Evolutionary conservation across 2,888 invertebrate genomes (phyloP).

Genomic region (Nasonia oneida): DNA sequence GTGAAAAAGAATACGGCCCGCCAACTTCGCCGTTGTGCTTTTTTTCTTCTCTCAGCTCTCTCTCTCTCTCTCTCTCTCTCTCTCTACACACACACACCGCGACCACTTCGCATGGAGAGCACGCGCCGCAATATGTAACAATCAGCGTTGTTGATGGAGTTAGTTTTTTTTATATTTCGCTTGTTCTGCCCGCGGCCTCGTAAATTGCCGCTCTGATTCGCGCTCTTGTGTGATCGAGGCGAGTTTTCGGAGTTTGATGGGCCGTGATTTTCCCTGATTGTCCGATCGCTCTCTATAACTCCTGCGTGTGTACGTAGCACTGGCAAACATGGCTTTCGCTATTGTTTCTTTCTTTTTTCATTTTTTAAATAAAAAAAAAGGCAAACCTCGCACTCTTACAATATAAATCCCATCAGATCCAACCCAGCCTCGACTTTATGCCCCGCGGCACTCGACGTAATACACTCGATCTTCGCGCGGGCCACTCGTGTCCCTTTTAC

Average conservation of each 20-base stretch:
- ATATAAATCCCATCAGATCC: constrained; percentile 5
- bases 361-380: neutral
- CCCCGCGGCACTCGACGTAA: neutral
- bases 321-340: neutral
- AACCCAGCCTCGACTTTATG: constrained; percentile 17
- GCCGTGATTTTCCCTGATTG: neutral
- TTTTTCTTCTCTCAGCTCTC: neutral
- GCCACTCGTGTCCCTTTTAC: constrained; percentile 49
- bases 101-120: neutral
- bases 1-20: constrained; percentile 35
- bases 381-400: neutral
- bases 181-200: neutral
- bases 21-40: neutral
- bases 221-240: neutral
- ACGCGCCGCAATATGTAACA: neutral
- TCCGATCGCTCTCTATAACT: neutral
- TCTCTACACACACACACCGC: neutral
- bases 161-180: neutral
- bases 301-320: neutral
- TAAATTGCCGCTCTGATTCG: neutral
- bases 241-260: neutral
- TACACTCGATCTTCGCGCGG: constrained; percentile 37
- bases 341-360: neutral
- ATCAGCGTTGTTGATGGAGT: neutral
- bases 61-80: neutral